phyloP scores from a whole-genome alignment of 2,888 invertebrate genomes.

The Halocaridina rubra region DNA sequence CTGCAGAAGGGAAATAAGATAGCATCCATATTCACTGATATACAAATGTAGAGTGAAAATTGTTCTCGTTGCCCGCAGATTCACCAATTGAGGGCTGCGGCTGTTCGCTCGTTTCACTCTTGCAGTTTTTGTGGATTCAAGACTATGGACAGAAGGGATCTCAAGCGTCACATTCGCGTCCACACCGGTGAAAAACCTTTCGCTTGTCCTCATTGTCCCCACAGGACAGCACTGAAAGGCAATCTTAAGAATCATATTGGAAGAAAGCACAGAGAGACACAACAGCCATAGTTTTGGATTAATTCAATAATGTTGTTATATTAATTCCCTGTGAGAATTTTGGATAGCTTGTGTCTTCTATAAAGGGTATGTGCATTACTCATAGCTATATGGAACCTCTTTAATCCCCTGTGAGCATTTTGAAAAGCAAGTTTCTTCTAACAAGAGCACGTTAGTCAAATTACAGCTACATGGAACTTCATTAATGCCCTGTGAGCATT shows the following conservation, averaged over 20 bases:
- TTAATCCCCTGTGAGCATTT: neutral
- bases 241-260: constrained; percentile 45
- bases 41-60: neutral
- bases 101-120: constrained; percentile 12
- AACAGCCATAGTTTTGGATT: neutral
- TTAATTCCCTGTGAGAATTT: too few species aligned
- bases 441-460: too few species aligned
- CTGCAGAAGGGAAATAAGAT: neutral
- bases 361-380: too few species aligned
- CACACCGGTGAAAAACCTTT: constrained; percentile 59
- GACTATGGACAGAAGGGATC: constrained; percentile 43
- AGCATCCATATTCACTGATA: neutral
- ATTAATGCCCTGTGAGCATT: too few species aligned
- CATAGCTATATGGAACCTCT: neutral
- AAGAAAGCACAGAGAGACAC: constrained; percentile 23
- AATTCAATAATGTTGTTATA: too few species aligned
- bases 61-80: constrained; percentile 50
- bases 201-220: constrained; percentile 55
- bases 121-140: constrained; percentile 44
- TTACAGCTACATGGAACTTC: too few species aligned
- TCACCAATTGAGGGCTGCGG: constrained; percentile 25
- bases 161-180: constrained; percentile 50
- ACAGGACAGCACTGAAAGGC: constrained; percentile 38
- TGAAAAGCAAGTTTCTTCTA: too few species aligned
- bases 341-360: too few species aligned